These are phyloP conservation scores for Aphis craccivora DNA, from an alignment of 1,140 invertebrate species.

Conservation along the genomic window DNA sequence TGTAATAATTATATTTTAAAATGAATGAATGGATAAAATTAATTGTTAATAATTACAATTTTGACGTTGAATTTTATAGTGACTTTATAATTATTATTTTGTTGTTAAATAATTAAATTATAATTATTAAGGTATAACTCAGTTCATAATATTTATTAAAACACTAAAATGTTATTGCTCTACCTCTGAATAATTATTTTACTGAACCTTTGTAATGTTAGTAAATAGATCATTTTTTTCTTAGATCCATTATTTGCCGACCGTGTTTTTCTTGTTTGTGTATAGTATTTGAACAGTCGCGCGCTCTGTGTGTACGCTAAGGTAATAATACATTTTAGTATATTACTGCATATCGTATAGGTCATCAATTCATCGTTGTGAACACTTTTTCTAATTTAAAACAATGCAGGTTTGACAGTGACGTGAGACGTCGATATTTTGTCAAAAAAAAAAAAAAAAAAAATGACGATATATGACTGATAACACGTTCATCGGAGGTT, in stretches of 20 bases:
- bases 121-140: not conserved
- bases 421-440: not conserved
- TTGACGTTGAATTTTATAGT: not conserved
- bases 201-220: not conserved
- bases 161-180: not conserved
- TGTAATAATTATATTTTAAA: not conserved
- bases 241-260: not conserved
- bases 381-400: not conserved
- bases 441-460: not conserved
- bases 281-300: not conserved
- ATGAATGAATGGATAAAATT: no score
- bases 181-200: not conserved
- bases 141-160: not conserved
- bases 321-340: not conserved
- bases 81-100: not conserved
- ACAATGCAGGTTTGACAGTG: not conserved
- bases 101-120: not conserved
- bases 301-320: not conserved
- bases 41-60: no score
- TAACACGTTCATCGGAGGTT: not conserved
- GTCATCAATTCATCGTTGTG: no score
- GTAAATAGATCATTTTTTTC: not conserved
- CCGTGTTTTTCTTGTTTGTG: no score
- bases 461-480: not conserved
- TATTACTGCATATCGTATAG: no score